Percentiles rank a stretch among this genome's conserved stretches.
Evolutionary conservation across 2,113 vertebrate genomes (phyloP).

Genomic region (Calyptomena viridis): DNA sequence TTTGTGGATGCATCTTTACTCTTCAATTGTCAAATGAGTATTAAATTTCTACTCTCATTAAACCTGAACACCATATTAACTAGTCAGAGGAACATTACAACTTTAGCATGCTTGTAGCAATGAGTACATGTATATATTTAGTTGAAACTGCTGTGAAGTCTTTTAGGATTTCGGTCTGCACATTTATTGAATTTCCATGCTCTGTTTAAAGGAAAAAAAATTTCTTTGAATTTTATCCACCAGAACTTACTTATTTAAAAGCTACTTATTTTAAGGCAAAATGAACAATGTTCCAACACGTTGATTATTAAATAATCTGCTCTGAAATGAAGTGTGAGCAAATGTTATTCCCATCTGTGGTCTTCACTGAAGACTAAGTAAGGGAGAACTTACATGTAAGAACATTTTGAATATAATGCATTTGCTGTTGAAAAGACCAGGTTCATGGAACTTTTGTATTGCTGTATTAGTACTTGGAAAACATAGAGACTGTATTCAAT

Average conservation of each 20-base stretch:
- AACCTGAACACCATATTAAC: background rate
- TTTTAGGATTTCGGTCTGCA: background rate
- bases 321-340: slow-evolving; percentile 8
- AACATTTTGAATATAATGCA: background rate
- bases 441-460: background rate
- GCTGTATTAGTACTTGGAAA: background rate
- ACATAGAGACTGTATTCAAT: background rate
- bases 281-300: background rate
- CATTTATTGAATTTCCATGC: background rate
- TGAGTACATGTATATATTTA: background rate
- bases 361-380: slow-evolving; percentile 11
- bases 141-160: background rate
- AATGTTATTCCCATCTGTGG: slow-evolving; percentile 47
- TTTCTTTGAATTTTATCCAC: background rate
- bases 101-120: background rate
- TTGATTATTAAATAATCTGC: slow-evolving; percentile 27
- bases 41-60: background rate
- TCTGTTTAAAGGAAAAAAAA: background rate
- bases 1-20: background rate
- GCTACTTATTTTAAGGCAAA: slow-evolving; percentile 20
- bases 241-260: background rate
- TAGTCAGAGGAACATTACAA: background rate
- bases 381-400: background rate
- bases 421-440: background rate
- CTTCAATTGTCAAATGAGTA: background rate